Evolutionary conservation across 2,888 invertebrate species (phyloP).

Genomic region (Clostera curtula): DNA sequence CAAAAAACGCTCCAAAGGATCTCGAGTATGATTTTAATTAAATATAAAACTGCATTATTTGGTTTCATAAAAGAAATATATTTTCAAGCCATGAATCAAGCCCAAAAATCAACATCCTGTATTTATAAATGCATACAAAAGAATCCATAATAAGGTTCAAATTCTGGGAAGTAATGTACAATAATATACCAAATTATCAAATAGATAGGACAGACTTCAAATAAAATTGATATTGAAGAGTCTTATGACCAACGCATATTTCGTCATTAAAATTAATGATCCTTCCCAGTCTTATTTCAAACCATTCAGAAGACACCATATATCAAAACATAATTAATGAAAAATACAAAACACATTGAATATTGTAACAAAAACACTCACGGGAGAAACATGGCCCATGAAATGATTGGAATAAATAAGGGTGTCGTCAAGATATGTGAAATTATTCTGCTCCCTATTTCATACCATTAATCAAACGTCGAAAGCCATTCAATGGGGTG

Average conservation of each 20-base stretch:
- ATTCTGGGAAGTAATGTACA: too few species aligned
- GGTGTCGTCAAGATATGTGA: conserved; percentile 40
- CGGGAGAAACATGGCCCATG: conserved; percentile 16
- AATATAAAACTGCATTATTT: too few species aligned
- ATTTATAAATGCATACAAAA: too few species aligned
- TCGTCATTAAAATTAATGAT: conserved; percentile 32
- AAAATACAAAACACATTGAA: conserved; percentile 18
- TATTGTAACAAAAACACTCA: conserved; percentile 18
- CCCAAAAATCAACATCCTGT: too few species aligned
- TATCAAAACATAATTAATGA: conserved; percentile 23
- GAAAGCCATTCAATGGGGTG: conserved; percentile 64
- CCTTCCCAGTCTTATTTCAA: conserved; percentile 2
- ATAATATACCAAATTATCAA: too few species aligned
- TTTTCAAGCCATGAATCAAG: too few species aligned
- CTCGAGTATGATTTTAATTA: too few species aligned
- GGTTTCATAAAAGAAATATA: too few species aligned
- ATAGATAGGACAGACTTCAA: too few species aligned
- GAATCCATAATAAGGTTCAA: too few species aligned
- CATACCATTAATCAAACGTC: conserved; percentile 64
- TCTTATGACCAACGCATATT: conserved; percentile 7
- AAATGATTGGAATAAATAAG: conserved; percentile 20
- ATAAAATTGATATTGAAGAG: not conserved
- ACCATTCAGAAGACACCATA: conserved; percentile 7
- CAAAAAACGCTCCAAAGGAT: too few species aligned
- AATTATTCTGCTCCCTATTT: conserved; percentile 45